Evolutionary conservation across 2,797 vertebrate species (phyloP).

Genomic region (Lindbergichthys nudifrons): DNA sequence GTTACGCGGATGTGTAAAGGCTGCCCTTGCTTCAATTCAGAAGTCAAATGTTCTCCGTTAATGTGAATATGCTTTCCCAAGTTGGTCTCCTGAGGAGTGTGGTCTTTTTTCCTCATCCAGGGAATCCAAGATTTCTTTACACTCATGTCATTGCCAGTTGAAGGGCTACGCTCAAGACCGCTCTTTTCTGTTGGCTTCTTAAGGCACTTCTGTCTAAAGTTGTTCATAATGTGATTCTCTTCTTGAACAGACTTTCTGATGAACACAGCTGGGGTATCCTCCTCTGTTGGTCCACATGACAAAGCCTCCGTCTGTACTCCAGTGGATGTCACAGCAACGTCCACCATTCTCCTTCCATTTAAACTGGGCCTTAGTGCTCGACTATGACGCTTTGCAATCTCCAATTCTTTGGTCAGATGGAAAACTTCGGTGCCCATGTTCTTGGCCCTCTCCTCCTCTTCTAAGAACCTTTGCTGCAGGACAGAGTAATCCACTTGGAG

Average conservation of each 20-base stretch:
- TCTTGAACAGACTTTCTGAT: constrained; percentile 98
- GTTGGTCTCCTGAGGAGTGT: constrained; percentile 69
- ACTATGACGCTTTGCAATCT: constrained; percentile 93
- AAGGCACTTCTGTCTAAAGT: constrained; percentile 92
- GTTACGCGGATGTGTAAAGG: constrained; percentile 95
- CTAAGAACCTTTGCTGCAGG: constrained; percentile 93
- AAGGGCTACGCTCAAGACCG: constrained; percentile 90
- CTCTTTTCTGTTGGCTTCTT: constrained; percentile 87
- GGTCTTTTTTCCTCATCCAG: constrained; percentile 96
- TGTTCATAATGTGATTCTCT: constrained; percentile 98
- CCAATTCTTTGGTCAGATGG: constrained; percentile 93
- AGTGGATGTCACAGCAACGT: constrained; percentile 90
- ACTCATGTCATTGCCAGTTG: constrained; percentile 89
- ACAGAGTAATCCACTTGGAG: constrained; percentile 95
- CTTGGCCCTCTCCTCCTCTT: constrained; percentile 94
- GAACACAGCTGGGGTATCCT: constrained; percentile 95
- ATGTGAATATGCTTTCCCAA: constrained; percentile 85
- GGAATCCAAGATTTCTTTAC: constrained; percentile 98
- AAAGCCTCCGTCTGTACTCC: constrained; percentile 92
- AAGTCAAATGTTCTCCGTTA: constrained; percentile 75
- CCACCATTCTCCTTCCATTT: constrained; percentile 94
- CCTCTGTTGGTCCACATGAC: constrained; percentile 85
- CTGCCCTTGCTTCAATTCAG: constrained; percentile 93
- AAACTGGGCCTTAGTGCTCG: constrained; percentile 91
- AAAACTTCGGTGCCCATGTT: constrained; percentile 93